Conservation (phyloP, 2,797 vertebrate species). For the Emys orbicularis region DNA sequence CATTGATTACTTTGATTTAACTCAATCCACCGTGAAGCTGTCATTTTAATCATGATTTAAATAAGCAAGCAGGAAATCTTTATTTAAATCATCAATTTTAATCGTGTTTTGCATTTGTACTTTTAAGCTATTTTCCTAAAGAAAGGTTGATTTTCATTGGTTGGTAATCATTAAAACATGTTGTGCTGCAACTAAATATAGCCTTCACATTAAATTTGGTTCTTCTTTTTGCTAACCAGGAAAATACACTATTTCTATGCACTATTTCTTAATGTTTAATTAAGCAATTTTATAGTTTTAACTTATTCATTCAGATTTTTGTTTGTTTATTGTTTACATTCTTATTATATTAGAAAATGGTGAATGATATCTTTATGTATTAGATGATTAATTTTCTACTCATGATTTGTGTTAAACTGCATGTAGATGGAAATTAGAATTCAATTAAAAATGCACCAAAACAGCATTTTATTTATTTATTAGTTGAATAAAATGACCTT, state of each 20-base stretch:
- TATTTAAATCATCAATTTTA: not conserved
- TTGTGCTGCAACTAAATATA: not conserved
- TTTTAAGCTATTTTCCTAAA: not conserved
- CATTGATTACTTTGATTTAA: too few relatives aligned
- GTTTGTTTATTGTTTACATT: not conserved
- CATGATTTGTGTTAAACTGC: not conserved
- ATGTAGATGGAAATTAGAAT: not conserved
- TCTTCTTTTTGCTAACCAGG: not conserved
- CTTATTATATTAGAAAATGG: not conserved
- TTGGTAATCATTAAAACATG: not conserved
- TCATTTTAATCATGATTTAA: not conserved
- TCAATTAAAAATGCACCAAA: not conserved
- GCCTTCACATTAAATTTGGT: not conserved
- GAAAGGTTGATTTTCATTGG: not conserved
- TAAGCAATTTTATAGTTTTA: not conserved
- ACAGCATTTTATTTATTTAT: not conserved
- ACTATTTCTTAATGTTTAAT: not conserved
- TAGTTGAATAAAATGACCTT: not conserved
- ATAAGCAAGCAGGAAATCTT: not conserved
- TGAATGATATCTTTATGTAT: not conserved
- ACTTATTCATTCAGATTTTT: not conserved
- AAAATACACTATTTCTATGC: not conserved
- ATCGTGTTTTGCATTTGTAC: not conserved
- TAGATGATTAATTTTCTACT: not conserved
- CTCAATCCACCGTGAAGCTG: too few relatives aligned